Percentiles rank a stretch among this genome's conserved stretches.
Conservation (phyloP, 2,113 vertebrate genomes). For the Anser brachyrhynchus region DNA sequence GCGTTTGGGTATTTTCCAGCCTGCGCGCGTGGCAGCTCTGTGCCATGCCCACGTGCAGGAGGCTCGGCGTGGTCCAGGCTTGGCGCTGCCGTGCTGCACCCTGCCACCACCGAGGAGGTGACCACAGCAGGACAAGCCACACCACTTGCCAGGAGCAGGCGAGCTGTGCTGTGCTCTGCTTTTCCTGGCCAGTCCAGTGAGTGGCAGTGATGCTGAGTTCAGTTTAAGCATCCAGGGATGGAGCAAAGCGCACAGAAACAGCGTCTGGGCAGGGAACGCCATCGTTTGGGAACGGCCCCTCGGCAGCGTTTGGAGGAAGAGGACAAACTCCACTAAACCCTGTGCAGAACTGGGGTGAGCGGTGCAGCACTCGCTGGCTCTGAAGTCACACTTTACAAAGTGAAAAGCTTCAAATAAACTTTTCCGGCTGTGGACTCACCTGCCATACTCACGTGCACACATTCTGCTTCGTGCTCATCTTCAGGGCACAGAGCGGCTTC, state of each 20-base stretch:
- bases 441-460: fast-evolving
- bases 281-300: fast-evolving
- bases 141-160: background rate
- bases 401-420: background rate
- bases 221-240: background rate
- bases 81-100: background rate
- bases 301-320: fast-evolving
- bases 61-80: background rate
- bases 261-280: fast-evolving
- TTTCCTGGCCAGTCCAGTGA: background rate
- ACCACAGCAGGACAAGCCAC: background rate
- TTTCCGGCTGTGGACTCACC: fast-evolving
- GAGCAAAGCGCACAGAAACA: too few species aligned
- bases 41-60: background rate
- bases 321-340: background rate
- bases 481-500: background rate
- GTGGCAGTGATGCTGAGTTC: background rate
- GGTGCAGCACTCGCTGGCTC: background rate
- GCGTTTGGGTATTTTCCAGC: background rate
- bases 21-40: fast-evolving
- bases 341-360: background rate
- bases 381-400: background rate
- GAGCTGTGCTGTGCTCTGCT: background rate
- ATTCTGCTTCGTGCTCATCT: fast-evolving
- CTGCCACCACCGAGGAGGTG: too few species aligned